Evolutionary conservation across 2,113 vertebrate genomes (phyloP), one percentile per base, ranked within the genome.

Genomic region (Gymnorhina tibicen): DNA sequence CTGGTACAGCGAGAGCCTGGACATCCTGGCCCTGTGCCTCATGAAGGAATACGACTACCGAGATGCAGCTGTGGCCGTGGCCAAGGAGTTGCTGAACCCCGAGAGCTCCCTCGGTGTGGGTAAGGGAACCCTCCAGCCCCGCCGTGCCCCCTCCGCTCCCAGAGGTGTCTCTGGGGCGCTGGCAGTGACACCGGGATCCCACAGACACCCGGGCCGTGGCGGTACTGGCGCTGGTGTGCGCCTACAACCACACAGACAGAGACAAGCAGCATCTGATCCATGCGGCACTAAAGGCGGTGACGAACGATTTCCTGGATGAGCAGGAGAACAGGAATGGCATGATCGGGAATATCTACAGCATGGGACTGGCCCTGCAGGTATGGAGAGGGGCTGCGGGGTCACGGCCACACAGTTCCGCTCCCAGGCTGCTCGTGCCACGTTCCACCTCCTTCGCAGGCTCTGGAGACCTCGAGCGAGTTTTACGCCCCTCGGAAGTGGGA

Each of bases 61-160:
- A 20, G 52, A 56, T 26, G 63, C n/a, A 32, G 41, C 12, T 5
- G 6, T 5, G 41, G 63, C 63, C 2, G 7, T 56, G 22, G 63
- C 62, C 2, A 0, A 56, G 63, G 41, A 56, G 63, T 4, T 81
- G 63, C 52, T 47, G 52, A 32, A 39, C 1, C 2, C 3, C 3
- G 3, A 8, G 4, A 46, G 27, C 21, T 37, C 16, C 50, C 33
- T 3, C 4, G 0, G 0, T 16, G 77, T 56, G 52, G 78, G 63
- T 81, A 68, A 56, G 41, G 41, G 52, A 68, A 39, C 10, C 21
- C 22, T 56, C 52, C 50, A 26, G 50, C 16, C 41, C 63, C 3
- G 0, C 33, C 4, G 1, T 32, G 41, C 8, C 28, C 63, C 33
- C 63, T 68, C 41, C 0, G 1, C 52, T 39, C 52, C 63, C 78